Evolutionary conservation across 2,888 invertebrate species (phyloP).

Genomic region (Bhutanitis thaidina): DNA sequence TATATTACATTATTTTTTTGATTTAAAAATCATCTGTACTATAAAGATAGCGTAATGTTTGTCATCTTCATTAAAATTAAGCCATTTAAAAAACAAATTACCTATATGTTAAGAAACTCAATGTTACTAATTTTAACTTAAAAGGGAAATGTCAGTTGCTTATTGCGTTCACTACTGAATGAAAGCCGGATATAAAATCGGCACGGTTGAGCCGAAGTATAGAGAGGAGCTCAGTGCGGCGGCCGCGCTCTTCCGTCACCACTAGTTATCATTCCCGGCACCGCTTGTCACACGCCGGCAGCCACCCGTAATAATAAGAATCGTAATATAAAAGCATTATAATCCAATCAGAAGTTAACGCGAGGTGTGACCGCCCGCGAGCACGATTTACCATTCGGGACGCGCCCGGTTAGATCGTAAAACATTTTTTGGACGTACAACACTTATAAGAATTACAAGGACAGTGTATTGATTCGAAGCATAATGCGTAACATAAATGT

Average conservation of each 20-base stretch:
- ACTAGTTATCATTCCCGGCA: conserved; percentile 47
- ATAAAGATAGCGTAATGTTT: too few relatives aligned
- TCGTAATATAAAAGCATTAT: conserved; percentile 77
- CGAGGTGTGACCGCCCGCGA: conserved; percentile 71
- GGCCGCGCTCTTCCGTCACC: background rate
- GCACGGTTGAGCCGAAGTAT: conserved; percentile 24
- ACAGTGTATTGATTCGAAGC: conserved; percentile 32
- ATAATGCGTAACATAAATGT: conserved; percentile 25
- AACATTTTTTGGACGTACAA: conserved; percentile 64
- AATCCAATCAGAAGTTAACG: conserved; percentile 73
- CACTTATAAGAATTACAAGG: conserved; percentile 60
- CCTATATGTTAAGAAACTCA: too few relatives aligned
- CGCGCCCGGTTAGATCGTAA: conserved; percentile 60
- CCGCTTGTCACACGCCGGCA: conserved; percentile 62
- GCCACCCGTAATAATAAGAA: conserved; percentile 72
- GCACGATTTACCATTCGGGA: conserved; percentile 63
- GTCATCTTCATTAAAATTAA: too few relatives aligned
- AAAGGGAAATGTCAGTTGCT: background rate
- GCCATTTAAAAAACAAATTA: too few relatives aligned
- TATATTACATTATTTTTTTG: too few relatives aligned
- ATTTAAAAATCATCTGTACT: too few relatives aligned
- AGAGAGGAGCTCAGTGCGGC: background rate
- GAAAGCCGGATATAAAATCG: conserved; percentile 28
- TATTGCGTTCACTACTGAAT: background rate
- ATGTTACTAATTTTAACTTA: too few relatives aligned